phyloP scores from a whole-genome alignment of 37 sponge, comb jelly and placozoan species.

The Crambe crambe region DNA sequence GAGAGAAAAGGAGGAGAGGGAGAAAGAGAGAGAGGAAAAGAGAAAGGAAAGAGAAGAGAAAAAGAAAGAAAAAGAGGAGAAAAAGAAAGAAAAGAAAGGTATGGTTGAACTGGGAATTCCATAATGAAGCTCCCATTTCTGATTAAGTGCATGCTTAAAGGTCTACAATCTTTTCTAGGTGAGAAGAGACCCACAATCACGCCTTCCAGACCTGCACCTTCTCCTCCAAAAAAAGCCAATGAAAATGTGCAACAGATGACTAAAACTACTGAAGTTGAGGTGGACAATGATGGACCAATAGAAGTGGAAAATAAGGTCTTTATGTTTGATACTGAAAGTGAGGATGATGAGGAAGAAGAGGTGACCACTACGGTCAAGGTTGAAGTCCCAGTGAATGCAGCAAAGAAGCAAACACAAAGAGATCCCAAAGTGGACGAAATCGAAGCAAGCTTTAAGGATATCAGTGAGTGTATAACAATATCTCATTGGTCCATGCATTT shows the following conservation, averaged over 20 bases:
- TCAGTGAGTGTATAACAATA: neutral
- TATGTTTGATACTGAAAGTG: constrained; percentile 23
- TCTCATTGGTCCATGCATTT: neutral
- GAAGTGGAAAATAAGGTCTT: constrained; percentile 12
- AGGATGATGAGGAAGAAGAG: neutral
- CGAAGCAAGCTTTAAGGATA: neutral
- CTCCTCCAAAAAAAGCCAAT: neutral
- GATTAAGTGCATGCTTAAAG: neutral
- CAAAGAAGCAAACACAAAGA: neutral
- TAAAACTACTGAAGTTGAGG: neutral
- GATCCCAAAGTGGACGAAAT: neutral
- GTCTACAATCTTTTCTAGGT: neutral
- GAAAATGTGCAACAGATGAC: neutral
- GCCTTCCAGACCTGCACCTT: neutral
- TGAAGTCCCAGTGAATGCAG: too few species aligned
- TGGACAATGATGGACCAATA: neutral
- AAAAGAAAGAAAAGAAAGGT: neutral
- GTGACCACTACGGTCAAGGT: neutral
- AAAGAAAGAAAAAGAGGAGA: neutral
- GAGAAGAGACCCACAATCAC: neutral
- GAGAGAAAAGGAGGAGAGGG: neutral
- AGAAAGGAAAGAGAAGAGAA: neutral
- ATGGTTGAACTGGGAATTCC: neutral
- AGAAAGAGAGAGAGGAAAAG: neutral
- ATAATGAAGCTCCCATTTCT: neutral